phyloP scores from a whole-genome alignment of 2,113 vertebrate genomes.

The Eleginops maclovinus region DNA sequence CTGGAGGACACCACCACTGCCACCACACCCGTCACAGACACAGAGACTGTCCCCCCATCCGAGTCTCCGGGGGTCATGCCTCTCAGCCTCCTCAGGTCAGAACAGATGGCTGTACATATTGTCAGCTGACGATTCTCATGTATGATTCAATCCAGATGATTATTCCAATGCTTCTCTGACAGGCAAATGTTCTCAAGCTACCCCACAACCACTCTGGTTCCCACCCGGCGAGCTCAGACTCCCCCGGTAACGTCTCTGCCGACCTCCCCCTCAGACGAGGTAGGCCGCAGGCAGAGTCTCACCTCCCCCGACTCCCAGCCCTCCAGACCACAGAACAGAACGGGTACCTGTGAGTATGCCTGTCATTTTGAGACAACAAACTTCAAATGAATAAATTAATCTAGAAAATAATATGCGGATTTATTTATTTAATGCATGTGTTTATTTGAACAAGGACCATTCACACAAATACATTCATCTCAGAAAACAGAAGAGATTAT shows the following conservation, averaged over 20 bases:
- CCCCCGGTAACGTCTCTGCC: conserved; percentile 95
- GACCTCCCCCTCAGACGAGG: conserved; percentile 95
- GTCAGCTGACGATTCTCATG: not conserved
- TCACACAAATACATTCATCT: no score
- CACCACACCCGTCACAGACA: conserved; percentile 97
- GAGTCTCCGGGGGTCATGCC: conserved; percentile 98
- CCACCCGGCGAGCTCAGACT: conserved; percentile 94
- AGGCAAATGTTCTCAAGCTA: conserved; percentile 99
- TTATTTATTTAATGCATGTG: no score
- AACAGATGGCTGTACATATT: not conserved
- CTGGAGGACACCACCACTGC: conserved; percentile 98
- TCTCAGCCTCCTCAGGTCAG: conserved; percentile 95
- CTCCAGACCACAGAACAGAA: conserved; percentile 88
- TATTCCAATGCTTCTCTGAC: conserved; percentile 28
- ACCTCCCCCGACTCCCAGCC: conserved; percentile 97
- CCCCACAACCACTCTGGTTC: conserved; percentile 93
- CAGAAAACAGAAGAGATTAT: no score
- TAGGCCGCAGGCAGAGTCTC: conserved; percentile 94
- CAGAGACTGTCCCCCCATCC: conserved; percentile 93
- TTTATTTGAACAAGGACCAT: no score
- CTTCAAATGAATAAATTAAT: no score
- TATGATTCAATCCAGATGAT: fast-evolving
- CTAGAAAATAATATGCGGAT: no score
- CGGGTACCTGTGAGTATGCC: conserved; percentile 83
- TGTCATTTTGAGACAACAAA: not conserved